Percentiles rank a stretch among this genome's conserved stretches.
These are phyloP conservation scores for Isotomurus palustris DNA, from an alignment of 2,888 invertebrate species.

Conservation along the genomic window DNA sequence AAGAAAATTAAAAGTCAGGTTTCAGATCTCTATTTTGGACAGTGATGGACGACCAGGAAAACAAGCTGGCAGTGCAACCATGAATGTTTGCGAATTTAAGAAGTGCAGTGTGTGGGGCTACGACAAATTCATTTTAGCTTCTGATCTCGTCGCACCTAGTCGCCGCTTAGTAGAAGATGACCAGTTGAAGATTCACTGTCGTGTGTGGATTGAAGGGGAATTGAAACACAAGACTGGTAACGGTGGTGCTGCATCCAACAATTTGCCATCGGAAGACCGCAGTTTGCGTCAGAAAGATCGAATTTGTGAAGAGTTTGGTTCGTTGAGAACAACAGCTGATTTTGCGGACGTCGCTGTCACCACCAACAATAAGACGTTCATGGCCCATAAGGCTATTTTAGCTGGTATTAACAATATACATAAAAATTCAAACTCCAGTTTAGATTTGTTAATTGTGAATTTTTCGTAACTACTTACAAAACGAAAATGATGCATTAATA, in stretches of 20 bases:
- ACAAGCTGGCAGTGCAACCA: slow-evolving; percentile 43
- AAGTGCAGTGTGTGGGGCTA: slow-evolving; percentile 45
- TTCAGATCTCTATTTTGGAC: slow-evolving; percentile 43
- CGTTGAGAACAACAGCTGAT: slow-evolving; percentile 14
- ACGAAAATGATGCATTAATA: neutral
- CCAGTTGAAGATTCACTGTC: slow-evolving; percentile 41
- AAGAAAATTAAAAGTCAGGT: slow-evolving; percentile 40
- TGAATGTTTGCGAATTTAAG: slow-evolving; percentile 45
- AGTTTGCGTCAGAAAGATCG: slow-evolving; percentile 20
- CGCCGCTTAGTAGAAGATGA: slow-evolving; percentile 41
- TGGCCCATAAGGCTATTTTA: slow-evolving; percentile 43
- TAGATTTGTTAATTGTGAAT: no score
- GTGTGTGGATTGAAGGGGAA: slow-evolving; percentile 45
- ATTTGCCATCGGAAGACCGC: slow-evolving; percentile 32
- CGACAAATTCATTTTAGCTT: slow-evolving; percentile 41
- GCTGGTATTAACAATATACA: slow-evolving; percentile 36
- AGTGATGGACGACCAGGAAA: slow-evolving; percentile 42
- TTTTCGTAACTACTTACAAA: neutral
- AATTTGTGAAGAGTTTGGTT: slow-evolving; percentile 25
- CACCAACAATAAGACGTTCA: slow-evolving; percentile 24
- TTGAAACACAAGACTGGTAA: slow-evolving; percentile 35
- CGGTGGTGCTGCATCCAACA: slow-evolving; percentile 34
- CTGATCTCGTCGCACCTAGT: slow-evolving; percentile 28
- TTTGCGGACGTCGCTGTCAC: slow-evolving; percentile 35
- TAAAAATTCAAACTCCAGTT: neutral